Base-by-base conservation (phyloP, 1,140 invertebrate genomes). In the Panagrolaimus sp. region DNA sequence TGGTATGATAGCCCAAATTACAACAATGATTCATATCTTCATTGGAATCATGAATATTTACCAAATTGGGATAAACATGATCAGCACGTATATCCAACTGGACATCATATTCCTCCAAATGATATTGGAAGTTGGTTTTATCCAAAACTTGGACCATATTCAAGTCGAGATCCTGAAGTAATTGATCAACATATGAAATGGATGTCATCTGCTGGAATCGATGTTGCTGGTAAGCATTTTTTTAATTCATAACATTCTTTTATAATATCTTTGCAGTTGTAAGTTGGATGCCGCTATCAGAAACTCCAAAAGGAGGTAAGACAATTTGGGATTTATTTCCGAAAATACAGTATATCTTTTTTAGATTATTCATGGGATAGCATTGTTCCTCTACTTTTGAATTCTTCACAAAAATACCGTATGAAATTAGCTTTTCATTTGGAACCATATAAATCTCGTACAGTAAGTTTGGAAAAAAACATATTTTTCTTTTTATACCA, bases 121-220 rank as follows among this genome's bases (percentile, higher is more conserved):
- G 86, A 87, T 71, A 83, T 87, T 69, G 86, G 84, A 7, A 76
- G 85, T 8, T 85, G 84, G 70, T 87, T 83, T 72, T 87, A 86
- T 71, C 86, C 86, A 32, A 21, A 76, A 46, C 74, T 87, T 14
- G 86, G 86, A 14, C 76, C 84, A 9, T 87, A 87, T 80, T 85
- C 84, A 72, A 86, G 85, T 45, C 70, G 72, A 47, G 81, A 86
- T 79, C 76, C 77, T 44, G 52, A 45, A 9, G 76, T 84, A 45
- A 76, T 87, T 32, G 76, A 83, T 15, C 71, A 73, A 21, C 86
- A 87, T 68, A 84, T 87, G 82, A 74, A 78, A 67, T 81, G 84
- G 80, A 83, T 86, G n/a, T 8, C 3, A 15, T 24, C 17, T 64
- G 43, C 45, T 28, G 75, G 75, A 55, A 72, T 78, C 32, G 75